A percentile compares a stretch with the other conserved stretches of the same genome.
Evolutionary conservation across 2,888 invertebrate species (phyloP).

Genomic region (Platycheirus rosarum): DNA sequence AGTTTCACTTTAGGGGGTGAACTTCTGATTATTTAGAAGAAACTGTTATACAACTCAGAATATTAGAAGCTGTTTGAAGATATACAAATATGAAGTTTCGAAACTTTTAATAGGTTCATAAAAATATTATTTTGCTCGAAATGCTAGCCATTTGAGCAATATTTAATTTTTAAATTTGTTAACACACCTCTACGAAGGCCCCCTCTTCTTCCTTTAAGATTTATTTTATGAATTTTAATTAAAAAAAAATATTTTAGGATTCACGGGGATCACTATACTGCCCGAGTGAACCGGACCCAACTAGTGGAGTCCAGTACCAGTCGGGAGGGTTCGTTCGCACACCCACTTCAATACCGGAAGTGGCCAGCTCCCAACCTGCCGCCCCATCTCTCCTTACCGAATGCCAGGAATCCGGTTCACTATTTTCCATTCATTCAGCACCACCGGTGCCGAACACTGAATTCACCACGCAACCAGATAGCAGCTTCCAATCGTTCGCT

Average conservation of each 20-base stretch:
- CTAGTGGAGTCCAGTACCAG: conserved; percentile 83
- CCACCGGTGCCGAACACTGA: conserved; percentile 84
- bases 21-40: too few species aligned
- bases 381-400: conserved; percentile 77
- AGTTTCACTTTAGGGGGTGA: too few species aligned
- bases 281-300: conserved; percentile 83
- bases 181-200: too few species aligned
- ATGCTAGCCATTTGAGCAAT: too few species aligned
- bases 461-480: conserved; percentile 77
- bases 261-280: conserved; percentile 83
- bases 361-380: conserved; percentile 78
- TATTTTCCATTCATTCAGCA: conserved; percentile 88
- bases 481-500: conserved; percentile 77
- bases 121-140: too few species aligned
- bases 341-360: conserved; percentile 76
- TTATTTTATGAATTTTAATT: too few species aligned
- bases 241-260: conserved; percentile 80
- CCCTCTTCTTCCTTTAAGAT: too few species aligned
- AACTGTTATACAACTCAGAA: too few species aligned
- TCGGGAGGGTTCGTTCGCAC: conserved; percentile 82
- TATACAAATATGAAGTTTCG: too few species aligned
- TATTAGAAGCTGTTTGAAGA: too few species aligned
- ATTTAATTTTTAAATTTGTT: too few species aligned
- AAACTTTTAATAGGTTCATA: too few species aligned
- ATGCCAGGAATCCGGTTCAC: conserved; percentile 83